Evolutionary conservation across 1,140 invertebrate species (phyloP).

Genomic region (Lerema accius): DNA sequence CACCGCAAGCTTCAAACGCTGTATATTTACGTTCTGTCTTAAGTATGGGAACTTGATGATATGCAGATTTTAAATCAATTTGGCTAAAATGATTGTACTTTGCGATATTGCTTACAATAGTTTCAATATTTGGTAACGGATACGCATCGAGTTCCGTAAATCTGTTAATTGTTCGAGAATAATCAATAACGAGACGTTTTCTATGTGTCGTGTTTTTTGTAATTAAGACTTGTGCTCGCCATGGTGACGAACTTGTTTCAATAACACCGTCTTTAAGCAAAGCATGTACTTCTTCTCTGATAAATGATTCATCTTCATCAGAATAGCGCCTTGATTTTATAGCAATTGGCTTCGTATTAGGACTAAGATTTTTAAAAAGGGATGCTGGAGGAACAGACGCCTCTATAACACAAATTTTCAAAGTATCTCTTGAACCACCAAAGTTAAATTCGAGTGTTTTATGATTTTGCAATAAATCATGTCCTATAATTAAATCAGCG

Average conservation of each 20-base stretch:
- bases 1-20: slow-evolving; percentile 31
- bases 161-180: slow-evolving; percentile 43
- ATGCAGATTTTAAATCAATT: slow-evolving; percentile 36
- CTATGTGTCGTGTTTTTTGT: not conserved
- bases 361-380: slow-evolving; percentile 15
- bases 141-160: slow-evolving; percentile 33
- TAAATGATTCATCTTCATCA: slow-evolving; percentile 23
- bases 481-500: slow-evolving; percentile 18
- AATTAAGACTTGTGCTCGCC: slow-evolving; percentile 32
- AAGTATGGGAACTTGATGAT: slow-evolving; percentile 38
- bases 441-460: slow-evolving; percentile 2
- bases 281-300: slow-evolving; percentile 25
- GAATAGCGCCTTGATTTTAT: slow-evolving; percentile 28
- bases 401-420: slow-evolving; percentile 9
- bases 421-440: slow-evolving; percentile 5
- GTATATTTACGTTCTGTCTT: slow-evolving; percentile 28
- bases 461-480: slow-evolving; percentile 12
- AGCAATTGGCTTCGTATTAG: slow-evolving; percentile 25
- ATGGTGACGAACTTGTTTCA: slow-evolving; percentile 30
- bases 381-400: slow-evolving; percentile 7
- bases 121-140: slow-evolving; percentile 36
- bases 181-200: slow-evolving; percentile 43
- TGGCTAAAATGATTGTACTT: slow-evolving; percentile 32
- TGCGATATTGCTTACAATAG: slow-evolving; percentile 25
- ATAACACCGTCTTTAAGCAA: slow-evolving; percentile 30